Evolutionary conservation across 2,113 vertebrate genomes (phyloP), one percentile per base, ranked within the genome.

Genomic region (Rhegmatorhina hoffmannsi): DNA sequence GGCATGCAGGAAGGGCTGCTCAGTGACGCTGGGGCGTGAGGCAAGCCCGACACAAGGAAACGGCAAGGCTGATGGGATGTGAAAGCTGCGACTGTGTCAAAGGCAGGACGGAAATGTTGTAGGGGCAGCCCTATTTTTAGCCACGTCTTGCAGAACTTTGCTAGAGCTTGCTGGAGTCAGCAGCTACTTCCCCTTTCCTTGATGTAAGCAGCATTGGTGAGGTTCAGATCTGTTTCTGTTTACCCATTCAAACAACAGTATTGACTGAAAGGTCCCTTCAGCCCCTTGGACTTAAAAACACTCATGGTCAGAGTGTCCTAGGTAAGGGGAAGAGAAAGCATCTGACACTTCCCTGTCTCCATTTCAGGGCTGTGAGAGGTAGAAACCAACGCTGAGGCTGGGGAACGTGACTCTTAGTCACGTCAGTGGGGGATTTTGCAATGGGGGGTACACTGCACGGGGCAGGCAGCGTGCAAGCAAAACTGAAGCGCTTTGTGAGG

Each of bases 111-210:
- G 96, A 96, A 96, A 88, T 40, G 52, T 79, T 86, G 81, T 68
- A 83, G 60, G 53, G 85, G 76, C 63, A 92, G 69, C 40, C 73
- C 94, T 97, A 97, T 94, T 97, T 96, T 97, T 97, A 97, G 92
- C 69, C 28, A 15, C 80, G 72, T 72, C 89, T 94, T 93, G 95
- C 92, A 94, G 94, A 94, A 90, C 76, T 93, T 50, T 14, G 60
- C 88, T 81, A 86, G 46, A 6, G 17, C 73, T 81, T 40, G 76
- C 64, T 86, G 90, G 62, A 92, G 87, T 85, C 73, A 63, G 70
- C 9, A 20, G 52, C 80, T 33, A 20, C 90, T 96, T 96, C 95
- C 83, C 89, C 69, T 96, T 93, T 96, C 92, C 88, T 94, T 97
- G 94, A 93, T 94, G 92, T 94, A 52, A 96, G 95, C 86, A 67